These are phyloP conservation scores for Monopis laevigella DNA, from an alignment of 2,888 invertebrate genomes.

Conservation along the genomic window DNA sequence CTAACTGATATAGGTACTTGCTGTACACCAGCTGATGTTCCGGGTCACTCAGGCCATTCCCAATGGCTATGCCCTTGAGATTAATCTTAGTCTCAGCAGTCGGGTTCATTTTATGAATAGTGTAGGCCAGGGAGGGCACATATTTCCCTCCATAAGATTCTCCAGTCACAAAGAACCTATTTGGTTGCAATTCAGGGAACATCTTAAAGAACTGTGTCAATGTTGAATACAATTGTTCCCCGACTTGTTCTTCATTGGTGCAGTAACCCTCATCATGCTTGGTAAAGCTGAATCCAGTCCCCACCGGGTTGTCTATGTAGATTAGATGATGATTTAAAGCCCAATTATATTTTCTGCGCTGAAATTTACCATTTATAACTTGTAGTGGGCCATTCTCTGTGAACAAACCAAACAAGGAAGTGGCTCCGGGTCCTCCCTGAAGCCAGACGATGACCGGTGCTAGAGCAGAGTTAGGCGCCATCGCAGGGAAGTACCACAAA, in stretches of 20 bases:
- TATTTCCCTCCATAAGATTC: slow-evolving; percentile 89
- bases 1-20: slow-evolving; percentile 82
- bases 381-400: slow-evolving; percentile 82
- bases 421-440: slow-evolving; percentile 86
- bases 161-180: slow-evolving; percentile 87
- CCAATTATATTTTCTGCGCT: slow-evolving; percentile 81
- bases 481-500: slow-evolving; percentile 92
- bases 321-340: slow-evolving; percentile 79
- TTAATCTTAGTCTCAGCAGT: slow-evolving; percentile 74
- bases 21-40: slow-evolving; percentile 79
- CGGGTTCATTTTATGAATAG: slow-evolving; percentile 74
- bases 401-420: slow-evolving; percentile 83
- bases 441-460: slow-evolving; percentile 85
- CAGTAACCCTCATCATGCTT: slow-evolving; percentile 79
- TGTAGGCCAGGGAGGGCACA: slow-evolving; percentile 79
- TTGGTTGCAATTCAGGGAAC: slow-evolving; percentile 77
- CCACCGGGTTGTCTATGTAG: slow-evolving; percentile 94
- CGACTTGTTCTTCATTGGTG: slow-evolving; percentile 81
- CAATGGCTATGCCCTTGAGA: slow-evolving; percentile 76
- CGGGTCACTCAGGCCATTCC: slow-evolving; percentile 84
- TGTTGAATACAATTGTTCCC: slow-evolving; percentile 79
- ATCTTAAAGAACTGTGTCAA: slow-evolving; percentile 84
- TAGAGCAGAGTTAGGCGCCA: slow-evolving; percentile 50
- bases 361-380: slow-evolving; percentile 43
- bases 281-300: slow-evolving; percentile 93